phyloP scores from a whole-genome alignment of 2,113 vertebrate species.

The Bolborhynchus lineola region DNA sequence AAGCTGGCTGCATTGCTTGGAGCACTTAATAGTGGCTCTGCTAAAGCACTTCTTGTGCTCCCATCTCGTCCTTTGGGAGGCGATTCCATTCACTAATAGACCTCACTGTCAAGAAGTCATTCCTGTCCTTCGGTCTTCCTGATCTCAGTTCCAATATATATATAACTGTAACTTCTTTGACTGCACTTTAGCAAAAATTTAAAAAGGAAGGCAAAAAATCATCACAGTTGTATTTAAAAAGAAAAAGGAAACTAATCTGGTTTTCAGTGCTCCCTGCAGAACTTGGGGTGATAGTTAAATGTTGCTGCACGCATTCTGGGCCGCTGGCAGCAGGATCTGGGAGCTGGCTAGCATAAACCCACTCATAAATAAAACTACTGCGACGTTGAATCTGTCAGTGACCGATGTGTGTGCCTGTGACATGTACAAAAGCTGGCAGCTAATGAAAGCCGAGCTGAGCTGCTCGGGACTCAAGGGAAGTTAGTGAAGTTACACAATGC shows the following conservation, averaged over 20 bases:
- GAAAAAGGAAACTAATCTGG: not conserved
- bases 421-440: not conserved
- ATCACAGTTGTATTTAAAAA: not conserved
- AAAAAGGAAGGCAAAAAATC: not conserved
- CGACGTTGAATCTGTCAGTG: not conserved
- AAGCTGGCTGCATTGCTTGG: not conserved
- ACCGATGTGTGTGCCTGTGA: not conserved
- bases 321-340: not conserved
- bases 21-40: conserved; percentile 15
- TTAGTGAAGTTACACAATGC: not conserved
- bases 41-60: conserved; percentile 9
- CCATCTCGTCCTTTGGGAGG: conserved; percentile 2
- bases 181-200: not conserved
- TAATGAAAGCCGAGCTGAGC: not conserved
- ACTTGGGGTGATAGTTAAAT: not conserved
- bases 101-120: not conserved
- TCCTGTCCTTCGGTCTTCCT: not conserved
- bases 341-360: not conserved
- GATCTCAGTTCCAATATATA: not conserved
- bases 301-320: not conserved
- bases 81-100: not conserved
- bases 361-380: not conserved
- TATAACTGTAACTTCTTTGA: not conserved
- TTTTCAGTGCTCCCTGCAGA: not conserved
- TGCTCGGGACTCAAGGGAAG: not conserved